phyloP scores from a whole-genome alignment of 2,113 vertebrate genomes.

The Urocitellus parryii region DNA sequence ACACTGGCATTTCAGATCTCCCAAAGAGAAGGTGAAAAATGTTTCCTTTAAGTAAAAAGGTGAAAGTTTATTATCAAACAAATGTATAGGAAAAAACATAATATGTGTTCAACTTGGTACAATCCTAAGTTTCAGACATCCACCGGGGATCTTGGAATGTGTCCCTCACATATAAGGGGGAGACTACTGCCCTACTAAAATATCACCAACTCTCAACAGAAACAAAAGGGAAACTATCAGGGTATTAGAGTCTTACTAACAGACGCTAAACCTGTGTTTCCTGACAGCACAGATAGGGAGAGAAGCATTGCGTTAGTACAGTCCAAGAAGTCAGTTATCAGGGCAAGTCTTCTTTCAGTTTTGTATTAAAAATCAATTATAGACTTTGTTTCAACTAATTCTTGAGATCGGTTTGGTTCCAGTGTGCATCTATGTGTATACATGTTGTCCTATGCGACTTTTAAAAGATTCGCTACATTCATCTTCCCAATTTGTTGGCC shows the following conservation, averaged over 20 bases:
- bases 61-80: not conserved
- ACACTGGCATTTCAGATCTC: not conserved
- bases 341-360: not conserved
- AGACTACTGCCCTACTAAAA: not conserved
- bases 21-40: not conserved
- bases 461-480: not conserved
- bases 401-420: not conserved
- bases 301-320: not conserved
- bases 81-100: not conserved
- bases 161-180: too few relatives aligned
- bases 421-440: accelerated
- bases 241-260: not conserved
- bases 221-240: not conserved
- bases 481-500: not conserved
- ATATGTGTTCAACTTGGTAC: not conserved
- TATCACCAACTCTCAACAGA: not conserved
- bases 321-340: not conserved
- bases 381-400: not conserved
- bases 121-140: not conserved
- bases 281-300: not conserved
- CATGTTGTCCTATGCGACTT: not conserved
- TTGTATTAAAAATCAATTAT: not conserved
- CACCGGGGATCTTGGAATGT: not conserved
- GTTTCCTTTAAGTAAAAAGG: not conserved
- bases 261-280: not conserved